phyloP scores from a whole-genome alignment of 2,888 invertebrate species.

The Siphonodentalium dalli region DNA sequence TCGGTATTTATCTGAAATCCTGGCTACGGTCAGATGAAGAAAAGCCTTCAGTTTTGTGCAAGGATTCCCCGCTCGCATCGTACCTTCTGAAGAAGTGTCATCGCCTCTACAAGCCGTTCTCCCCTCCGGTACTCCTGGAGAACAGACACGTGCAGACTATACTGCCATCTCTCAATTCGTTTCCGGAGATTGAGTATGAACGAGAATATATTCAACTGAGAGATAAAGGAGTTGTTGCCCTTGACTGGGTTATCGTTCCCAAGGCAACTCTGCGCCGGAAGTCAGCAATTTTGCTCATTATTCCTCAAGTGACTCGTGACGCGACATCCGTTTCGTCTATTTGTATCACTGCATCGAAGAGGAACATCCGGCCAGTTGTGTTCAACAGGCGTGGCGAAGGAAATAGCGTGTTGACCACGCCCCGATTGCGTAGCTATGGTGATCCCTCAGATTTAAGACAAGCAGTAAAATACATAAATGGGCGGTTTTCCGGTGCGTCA shows the following conservation, averaged over 20 bases:
- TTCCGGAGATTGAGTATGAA: conserved; percentile 35
- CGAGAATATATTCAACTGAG: conserved; percentile 55
- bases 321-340: conserved; percentile 35
- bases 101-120: conserved; percentile 40
- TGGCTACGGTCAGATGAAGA: too few relatives aligned
- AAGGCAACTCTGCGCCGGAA: conserved; percentile 19
- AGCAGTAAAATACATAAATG: conserved; percentile 47
- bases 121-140: conserved; percentile 38
- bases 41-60: too few relatives aligned
- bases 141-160: conserved; percentile 53
- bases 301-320: conserved; percentile 49
- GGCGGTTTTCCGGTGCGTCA: conserved; percentile 37
- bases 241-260: conserved; percentile 48
- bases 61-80: conserved; percentile 49
- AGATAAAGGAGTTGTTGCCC: conserved; percentile 54
- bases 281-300: conserved; percentile 40
- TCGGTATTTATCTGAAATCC: too few relatives aligned
- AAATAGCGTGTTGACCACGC: conserved; percentile 45
- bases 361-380: conserved; percentile 50
- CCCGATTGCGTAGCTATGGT: conserved; percentile 49
- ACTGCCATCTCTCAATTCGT: conserved; percentile 26
- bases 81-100: conserved; percentile 44
- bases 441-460: conserved; percentile 54
- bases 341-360: conserved; percentile 37
- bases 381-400: conserved; percentile 56